Percentiles rank a stretch among this genome's conserved stretches.
Conservation (phyloP, 2,797 vertebrate genomes). For the Gadopsis bispinosus region DNA sequence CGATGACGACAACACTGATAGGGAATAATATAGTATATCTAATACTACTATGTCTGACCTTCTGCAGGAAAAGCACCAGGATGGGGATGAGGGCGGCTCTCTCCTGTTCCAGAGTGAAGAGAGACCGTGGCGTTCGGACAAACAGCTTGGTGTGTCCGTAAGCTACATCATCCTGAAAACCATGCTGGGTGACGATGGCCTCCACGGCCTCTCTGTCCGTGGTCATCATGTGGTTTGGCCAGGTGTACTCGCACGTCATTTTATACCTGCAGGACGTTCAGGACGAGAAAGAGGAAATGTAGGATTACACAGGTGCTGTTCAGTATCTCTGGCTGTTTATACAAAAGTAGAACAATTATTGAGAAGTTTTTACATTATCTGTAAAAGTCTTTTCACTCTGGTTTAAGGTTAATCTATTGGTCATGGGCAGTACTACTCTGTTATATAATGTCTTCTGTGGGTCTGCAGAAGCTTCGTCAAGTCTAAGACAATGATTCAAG, state of each 20-base stretch:
- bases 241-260: slow-evolving; percentile 97
- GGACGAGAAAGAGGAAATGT: background rate
- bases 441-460: background rate
- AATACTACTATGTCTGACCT: slow-evolving; percentile 79
- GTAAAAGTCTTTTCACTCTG: background rate
- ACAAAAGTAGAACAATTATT: background rate
- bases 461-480: background rate
- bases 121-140: slow-evolving; percentile 89
- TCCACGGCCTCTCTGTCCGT: slow-evolving; percentile 88
- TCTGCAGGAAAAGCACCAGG: slow-evolving; percentile 94
- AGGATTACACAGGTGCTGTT: background rate
- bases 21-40: background rate
- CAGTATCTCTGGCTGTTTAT: background rate
- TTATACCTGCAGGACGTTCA: slow-evolving; percentile 86
- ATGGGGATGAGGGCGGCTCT: slow-evolving; percentile 90
- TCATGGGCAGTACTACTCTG: background rate
- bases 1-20: background rate
- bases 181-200: slow-evolving; percentile 89
- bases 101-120: slow-evolving; percentile 91
- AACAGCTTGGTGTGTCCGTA: slow-evolving; percentile 93
- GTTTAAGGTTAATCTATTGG: background rate
- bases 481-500: background rate
- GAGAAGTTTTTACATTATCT: background rate
- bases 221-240: slow-evolving; percentile 94
- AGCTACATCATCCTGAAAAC: slow-evolving; percentile 91